A percentile compares a stretch with the other conserved stretches of the same genome.
phyloP scores from a whole-genome alignment of 2,113 vertebrate genomes.

The Ciconia maguari region DNA sequence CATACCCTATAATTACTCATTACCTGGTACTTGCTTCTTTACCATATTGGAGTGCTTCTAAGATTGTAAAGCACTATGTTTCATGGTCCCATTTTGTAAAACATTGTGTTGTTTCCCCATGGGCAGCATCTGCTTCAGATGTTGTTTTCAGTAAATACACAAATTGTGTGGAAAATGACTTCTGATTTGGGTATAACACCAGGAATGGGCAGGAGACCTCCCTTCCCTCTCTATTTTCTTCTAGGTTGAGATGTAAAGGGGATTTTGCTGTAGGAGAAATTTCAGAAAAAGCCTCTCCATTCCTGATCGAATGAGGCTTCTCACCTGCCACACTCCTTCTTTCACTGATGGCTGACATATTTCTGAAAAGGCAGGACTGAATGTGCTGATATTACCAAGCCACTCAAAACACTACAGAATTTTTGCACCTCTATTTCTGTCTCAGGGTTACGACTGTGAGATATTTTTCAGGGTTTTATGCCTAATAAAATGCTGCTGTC shows the following conservation, averaged over 20 bases:
- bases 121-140: not conserved
- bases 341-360: not conserved
- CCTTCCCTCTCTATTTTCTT: not conserved
- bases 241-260: not conserved
- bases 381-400: not conserved
- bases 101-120: not conserved
- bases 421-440: slow-evolving; percentile 33
- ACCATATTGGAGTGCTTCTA: not conserved
- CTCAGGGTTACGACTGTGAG: not conserved
- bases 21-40: not conserved
- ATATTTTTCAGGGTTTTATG: slow-evolving; percentile 23
- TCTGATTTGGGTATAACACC: not conserved
- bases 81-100: not conserved
- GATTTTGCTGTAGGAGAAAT: not conserved
- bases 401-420: not conserved
- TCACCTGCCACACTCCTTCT: not conserved
- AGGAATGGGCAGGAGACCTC: not conserved
- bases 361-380: not conserved
- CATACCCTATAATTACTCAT: not conserved
- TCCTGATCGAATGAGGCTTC: not conserved
- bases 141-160: not conserved
- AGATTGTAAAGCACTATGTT: not conserved
- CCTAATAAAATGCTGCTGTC: slow-evolving; percentile 27
- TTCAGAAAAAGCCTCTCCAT: not conserved
- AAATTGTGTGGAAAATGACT: not conserved